Percentiles rank a stretch among this genome's conserved stretches.
Conservation (phyloP, 1,140 invertebrate genomes). For the Drosophila tsacasi region DNA sequence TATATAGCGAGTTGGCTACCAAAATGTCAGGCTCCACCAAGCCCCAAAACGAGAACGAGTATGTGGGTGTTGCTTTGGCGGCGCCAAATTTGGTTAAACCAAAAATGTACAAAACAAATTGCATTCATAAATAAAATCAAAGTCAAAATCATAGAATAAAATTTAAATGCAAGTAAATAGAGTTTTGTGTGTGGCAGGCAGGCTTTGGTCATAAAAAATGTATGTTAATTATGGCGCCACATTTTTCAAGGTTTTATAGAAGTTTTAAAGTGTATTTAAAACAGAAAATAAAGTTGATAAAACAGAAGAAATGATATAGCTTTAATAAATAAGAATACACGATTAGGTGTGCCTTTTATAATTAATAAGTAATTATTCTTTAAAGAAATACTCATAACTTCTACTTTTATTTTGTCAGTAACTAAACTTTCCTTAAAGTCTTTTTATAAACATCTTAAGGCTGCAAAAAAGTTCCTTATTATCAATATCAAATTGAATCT, state of each 20-base stretch:
- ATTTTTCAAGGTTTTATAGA: not conserved
- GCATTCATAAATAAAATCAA: slow-evolving; percentile 77
- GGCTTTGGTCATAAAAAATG: not conserved
- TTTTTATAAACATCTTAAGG: not conserved
- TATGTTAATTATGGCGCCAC: slow-evolving; percentile 9
- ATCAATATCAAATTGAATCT: no score
- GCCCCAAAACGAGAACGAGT: slow-evolving; percentile 31
- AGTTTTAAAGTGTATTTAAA: not conserved
- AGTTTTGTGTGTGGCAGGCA: not conserved
- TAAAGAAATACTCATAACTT: no score
- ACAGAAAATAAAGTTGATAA: not conserved
- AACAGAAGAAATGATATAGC: no score
- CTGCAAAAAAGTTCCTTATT: not conserved
- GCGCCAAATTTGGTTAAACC: slow-evolving; percentile 74
- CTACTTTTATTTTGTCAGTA: no score
- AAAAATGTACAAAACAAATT: slow-evolving; percentile 79
- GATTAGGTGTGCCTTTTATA: no score
- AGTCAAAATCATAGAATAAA: slow-evolving; percentile 28
- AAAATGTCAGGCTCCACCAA: slow-evolving; percentile 52
- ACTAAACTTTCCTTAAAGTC: not conserved
- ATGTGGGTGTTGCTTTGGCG: slow-evolving; percentile 72
- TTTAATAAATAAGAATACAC: no score
- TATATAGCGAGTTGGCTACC: slow-evolving; percentile 25
- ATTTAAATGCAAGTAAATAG: slow-evolving; percentile 10
- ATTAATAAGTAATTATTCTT: no score